Conservation (phyloP, 2,113 vertebrate genomes). For the Todiramphus chloris region DNA sequence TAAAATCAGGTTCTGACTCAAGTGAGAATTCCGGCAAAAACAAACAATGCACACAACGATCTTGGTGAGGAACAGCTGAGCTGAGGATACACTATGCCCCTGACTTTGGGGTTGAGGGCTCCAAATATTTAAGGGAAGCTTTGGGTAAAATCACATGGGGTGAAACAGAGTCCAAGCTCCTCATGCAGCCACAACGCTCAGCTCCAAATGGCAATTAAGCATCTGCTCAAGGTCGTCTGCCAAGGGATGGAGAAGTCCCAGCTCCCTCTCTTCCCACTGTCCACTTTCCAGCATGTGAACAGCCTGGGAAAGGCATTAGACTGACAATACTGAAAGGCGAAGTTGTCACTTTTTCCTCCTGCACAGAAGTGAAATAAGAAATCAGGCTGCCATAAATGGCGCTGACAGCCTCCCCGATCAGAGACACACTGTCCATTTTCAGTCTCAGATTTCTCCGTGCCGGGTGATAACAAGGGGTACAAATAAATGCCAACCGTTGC, state of each 20-base stretch:
- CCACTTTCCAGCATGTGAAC: not conserved
- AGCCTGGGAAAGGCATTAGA: not conserved
- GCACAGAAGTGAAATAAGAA: slow-evolving; percentile 26
- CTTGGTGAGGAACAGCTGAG: fast-evolving
- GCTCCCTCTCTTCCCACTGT: not conserved
- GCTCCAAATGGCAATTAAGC: not conserved
- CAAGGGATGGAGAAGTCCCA: not conserved
- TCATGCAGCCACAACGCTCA: fast-evolving
- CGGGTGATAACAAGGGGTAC: not conserved
- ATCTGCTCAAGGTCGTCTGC: fast-evolving
- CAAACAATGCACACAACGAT: fast-evolving
- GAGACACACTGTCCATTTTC: not conserved
- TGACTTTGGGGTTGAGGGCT: not conserved
- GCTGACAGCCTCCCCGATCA: not conserved
- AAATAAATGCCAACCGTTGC: not conserved
- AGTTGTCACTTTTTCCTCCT: slow-evolving; percentile 21
- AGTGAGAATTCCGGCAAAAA: not conserved
- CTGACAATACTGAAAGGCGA: not conserved
- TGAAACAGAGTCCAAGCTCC: not conserved
- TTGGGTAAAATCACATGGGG: not conserved
- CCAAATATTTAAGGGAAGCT: not conserved
- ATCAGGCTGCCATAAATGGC: not conserved
- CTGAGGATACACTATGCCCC: not conserved
- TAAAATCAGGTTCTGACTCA: not conserved
- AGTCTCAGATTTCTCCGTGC: fast-evolving